phyloP scores from a whole-genome alignment of 2,797 vertebrate species.

The Pipistrellus pygmaeus region DNA sequence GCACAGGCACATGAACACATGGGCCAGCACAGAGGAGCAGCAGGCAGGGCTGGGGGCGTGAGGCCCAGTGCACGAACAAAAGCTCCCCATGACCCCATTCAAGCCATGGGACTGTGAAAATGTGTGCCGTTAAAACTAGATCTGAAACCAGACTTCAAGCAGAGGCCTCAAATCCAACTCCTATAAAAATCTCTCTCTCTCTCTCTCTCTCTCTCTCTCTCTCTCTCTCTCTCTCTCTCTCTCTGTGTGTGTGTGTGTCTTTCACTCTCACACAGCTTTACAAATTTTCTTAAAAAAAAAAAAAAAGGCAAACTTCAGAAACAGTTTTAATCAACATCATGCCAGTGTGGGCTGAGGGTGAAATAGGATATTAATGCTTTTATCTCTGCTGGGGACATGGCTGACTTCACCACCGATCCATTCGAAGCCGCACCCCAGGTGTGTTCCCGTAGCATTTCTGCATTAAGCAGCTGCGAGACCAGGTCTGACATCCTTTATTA shows the following conservation, averaged over 20 bases:
- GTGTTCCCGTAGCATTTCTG: conserved; percentile 84
- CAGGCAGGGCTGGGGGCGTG: neutral
- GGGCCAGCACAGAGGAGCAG: no score
- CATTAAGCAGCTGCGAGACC: conserved; percentile 84
- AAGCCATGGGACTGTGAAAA: conserved; percentile 40
- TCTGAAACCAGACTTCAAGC: conserved; percentile 69
- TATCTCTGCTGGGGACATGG: conserved; percentile 86
- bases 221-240: no score
- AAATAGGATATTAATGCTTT: conserved; percentile 86
- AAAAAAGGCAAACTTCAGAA: conserved; percentile 81
- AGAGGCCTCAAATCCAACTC: conserved; percentile 48
- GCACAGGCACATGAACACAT: no score
- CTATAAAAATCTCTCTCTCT: neutral
- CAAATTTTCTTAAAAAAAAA: conserved; percentile 73
- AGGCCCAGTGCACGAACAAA: neutral
- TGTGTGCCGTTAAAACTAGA: conserved; percentile 5
- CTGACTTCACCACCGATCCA: conserved; percentile 82
- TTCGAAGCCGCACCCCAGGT: conserved; percentile 77
- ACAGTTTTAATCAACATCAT: conserved; percentile 86
- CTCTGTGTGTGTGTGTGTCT: no score
- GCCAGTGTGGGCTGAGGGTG: conserved; percentile 75
- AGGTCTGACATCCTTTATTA: conserved; percentile 81
- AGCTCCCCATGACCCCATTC: neutral
- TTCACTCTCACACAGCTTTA: neutral
- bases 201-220: no score